Evolutionary conservation across 2,888 invertebrate genomes (phyloP).

Genomic region (Sicus ferrugineus): DNA sequence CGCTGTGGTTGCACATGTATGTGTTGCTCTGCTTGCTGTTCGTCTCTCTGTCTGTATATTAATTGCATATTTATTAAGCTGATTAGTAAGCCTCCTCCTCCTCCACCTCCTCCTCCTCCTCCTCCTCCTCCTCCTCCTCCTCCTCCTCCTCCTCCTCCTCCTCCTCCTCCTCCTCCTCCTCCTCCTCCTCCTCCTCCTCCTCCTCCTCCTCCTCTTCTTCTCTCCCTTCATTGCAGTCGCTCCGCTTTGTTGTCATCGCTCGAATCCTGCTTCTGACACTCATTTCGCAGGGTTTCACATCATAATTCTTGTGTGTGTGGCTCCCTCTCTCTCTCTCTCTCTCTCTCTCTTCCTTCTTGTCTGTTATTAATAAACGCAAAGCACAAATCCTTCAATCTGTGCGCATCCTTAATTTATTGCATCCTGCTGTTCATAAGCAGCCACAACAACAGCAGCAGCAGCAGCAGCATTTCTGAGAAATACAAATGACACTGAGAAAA

Average conservation of each 20-base stretch:
- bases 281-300: neutral
- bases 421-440: neutral
- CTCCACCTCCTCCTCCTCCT: neutral
- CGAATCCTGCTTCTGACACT: slow-evolving; percentile 17
- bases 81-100: slow-evolving; percentile 14
- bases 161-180: neutral
- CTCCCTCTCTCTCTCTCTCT: neutral
- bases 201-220: neutral
- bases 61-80: slow-evolving; percentile 29
- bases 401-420: slow-evolving; percentile 14
- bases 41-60: neutral
- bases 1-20: neutral
- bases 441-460: neutral
- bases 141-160: neutral
- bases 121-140: neutral
- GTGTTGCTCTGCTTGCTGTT: neutral
- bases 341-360: neutral
- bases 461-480: neutral
- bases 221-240: neutral
- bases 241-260: no score
- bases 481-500: neutral
- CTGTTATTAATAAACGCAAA: slow-evolving; percentile 9
- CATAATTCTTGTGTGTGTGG: neutral
- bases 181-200: neutral
- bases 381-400: slow-evolving; percentile 22